These are phyloP conservation scores for Rotaria macrura DNA, from an alignment of 2,888 invertebrate species.

Conservation along the genomic window DNA sequence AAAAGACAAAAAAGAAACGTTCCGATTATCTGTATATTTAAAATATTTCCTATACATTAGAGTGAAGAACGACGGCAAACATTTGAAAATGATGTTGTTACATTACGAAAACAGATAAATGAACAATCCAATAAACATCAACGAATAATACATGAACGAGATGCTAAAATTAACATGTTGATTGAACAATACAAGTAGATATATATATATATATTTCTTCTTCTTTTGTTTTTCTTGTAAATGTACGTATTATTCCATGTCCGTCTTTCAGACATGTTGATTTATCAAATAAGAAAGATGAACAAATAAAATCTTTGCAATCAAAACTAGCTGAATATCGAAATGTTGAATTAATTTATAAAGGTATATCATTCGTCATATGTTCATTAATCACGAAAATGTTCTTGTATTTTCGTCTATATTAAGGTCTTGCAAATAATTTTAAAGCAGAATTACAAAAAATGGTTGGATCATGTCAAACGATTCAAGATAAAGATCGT, in stretches of 20 bases:
- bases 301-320: background rate
- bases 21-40: too few relatives aligned
- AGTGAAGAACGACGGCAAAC: background rate
- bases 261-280: background rate
- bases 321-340: background rate
- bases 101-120: background rate
- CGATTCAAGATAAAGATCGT: background rate
- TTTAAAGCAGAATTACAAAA: background rate
- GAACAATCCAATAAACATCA: background rate
- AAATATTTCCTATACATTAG: background rate
- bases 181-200: background rate
- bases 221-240: too few relatives aligned
- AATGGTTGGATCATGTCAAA: background rate
- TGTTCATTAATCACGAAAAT: too few relatives aligned
- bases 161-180: background rate
- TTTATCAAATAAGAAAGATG: slow-evolving; percentile 13
- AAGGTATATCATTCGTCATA: background rate
- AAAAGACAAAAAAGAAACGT: background rate
- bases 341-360: background rate
- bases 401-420: background rate
- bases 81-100: background rate
- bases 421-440: background rate
- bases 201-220: too few relatives aligned
- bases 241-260: too few relatives aligned
- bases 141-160: background rate